Base-by-base conservation (phyloP, 2,888 invertebrate genomes). In the Pyralis farinalis region DNA sequence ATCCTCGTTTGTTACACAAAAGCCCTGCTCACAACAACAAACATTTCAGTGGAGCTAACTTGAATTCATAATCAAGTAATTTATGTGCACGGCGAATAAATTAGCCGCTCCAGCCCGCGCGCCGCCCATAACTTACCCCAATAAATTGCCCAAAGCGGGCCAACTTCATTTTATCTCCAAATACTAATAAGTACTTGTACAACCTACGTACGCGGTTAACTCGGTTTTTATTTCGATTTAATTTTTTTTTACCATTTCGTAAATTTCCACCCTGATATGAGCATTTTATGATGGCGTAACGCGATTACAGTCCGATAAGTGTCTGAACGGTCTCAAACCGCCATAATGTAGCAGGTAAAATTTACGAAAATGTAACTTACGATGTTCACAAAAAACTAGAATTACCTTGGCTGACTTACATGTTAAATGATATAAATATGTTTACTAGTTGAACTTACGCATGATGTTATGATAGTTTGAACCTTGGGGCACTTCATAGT, bases 61-160 rank as follows among this genome's bases (percentile, higher is more conserved):
- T 80, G 85, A 85, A 88, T 87, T 88, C 88, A 88, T 88, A 88
- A 88, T 88, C 86, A 86, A 87, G 86, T 88, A 87, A 88, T 88
- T 88, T 87, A 88, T 88, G 88, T 88, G 88, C 85, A 87, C 86
- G 87, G 85, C 83, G 88, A 85, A 88, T 88, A 88, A 88, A 87
- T 88, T 88, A 86, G 86, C 81, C 79, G 79, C 81, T 70, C 76
- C 72, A 79, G 81, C 77, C 84, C 78, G 83, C 83, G 83, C 82
- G 79, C 84, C 81, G 77, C 75, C 85, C 85, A 87, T 88, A 84
- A 88, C 88, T 88, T 87, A 87, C 88, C 84, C 85, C 85, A 81
- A 87, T 87, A 86, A 88, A 86, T 87, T 85, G 84, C 83, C 87
- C 74, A 82, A 85, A 86, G 84, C 85, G 85, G 81, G 82, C 81